Evolutionary conservation across 1,140 invertebrate species (phyloP).

Genomic region (Dendrolimus punctatus): DNA sequence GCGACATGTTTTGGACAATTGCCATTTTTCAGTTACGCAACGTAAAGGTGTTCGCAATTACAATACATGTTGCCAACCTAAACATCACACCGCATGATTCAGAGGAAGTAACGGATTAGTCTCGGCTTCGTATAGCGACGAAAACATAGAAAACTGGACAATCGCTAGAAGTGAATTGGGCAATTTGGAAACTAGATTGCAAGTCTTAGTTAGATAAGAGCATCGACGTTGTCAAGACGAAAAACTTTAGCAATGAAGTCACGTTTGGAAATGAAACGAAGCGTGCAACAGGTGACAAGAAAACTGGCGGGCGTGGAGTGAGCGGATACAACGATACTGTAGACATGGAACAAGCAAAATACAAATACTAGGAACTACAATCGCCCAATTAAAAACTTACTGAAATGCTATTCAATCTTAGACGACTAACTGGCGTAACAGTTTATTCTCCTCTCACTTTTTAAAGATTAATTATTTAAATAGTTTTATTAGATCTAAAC

Average conservation of each 20-base stretch:
- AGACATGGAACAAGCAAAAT: constrained; percentile 23
- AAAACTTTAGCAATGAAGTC: constrained; percentile 20
- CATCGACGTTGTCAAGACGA: constrained; percentile 26
- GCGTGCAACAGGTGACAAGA: constrained; percentile 56
- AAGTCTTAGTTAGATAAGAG: constrained; percentile 44
- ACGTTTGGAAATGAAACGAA: constrained; percentile 35
- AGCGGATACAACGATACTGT: constrained; percentile 15
- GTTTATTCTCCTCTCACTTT: too few relatives aligned
- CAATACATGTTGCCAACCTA: constrained; percentile 4
- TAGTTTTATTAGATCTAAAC: too few relatives aligned
- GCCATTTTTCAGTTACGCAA: constrained; percentile 34
- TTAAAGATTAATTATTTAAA: too few relatives aligned
- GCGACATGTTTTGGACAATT: constrained; percentile 26
- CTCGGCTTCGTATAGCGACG: constrained; percentile 15
- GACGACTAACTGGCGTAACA: too few relatives aligned
- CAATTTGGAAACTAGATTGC: constrained; percentile 42
- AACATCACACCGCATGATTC: constrained; percentile 17
- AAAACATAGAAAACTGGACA: constrained; percentile 27
- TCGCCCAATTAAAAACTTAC: constrained; percentile 18
- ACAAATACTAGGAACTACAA: constrained; percentile 11
- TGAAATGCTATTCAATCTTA: not conserved
- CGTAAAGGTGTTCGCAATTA: constrained; percentile 5
- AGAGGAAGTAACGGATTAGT: constrained; percentile 28
- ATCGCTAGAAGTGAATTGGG: constrained; percentile 31
- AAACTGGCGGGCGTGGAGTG: constrained; percentile 16